Percentiles rank a stretch among this genome's conserved stretches.
phyloP scores from a whole-genome alignment of 1,140 invertebrate species.

The Euura lappo region DNA sequence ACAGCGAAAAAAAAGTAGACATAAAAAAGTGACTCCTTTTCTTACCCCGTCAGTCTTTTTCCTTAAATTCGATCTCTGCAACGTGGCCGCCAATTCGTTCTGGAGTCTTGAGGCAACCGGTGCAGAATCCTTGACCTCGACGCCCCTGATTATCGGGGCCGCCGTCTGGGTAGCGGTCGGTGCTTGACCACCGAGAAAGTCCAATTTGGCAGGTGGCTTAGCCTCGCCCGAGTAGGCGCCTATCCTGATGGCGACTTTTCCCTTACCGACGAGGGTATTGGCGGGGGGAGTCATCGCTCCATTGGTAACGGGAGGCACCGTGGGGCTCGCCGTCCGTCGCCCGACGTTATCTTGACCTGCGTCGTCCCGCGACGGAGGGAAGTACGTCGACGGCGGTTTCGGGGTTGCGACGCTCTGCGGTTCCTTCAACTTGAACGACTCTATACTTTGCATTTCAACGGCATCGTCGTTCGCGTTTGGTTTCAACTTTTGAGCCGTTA shows the following conservation, averaged over 20 bases:
- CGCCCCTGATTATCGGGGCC: conserved; percentile 20
- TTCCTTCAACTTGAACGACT: conserved; percentile 74
- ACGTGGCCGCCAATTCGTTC: conserved; percentile 73
- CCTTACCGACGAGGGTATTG: conserved; percentile 23
- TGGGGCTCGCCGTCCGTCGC: conserved; percentile 12
- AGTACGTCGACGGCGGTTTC: conserved; percentile 73
- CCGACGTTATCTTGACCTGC: background rate
- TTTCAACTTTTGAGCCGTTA: conserved; percentile 43
- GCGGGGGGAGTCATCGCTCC: conserved; percentile 14
- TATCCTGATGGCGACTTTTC: conserved; percentile 54
- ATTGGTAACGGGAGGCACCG: conserved; percentile 17
- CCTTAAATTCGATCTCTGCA: conserved; percentile 75
- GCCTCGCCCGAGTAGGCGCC: conserved; percentile 57
- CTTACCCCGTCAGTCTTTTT: conserved; percentile 72
- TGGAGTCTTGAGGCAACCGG: conserved; percentile 70
- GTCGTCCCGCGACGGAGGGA: conserved; percentile 39
- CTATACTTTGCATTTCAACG: conserved; percentile 74
- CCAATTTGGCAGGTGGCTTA: conserved; percentile 70
- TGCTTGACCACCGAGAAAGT: conserved; percentile 64
- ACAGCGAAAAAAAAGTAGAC: too few relatives aligned
- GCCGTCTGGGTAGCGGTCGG: conserved; percentile 43
- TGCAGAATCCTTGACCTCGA: conserved; percentile 35
- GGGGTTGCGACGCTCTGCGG: conserved; percentile 62
- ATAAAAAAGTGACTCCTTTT: too few relatives aligned
- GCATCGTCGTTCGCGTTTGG: conserved; percentile 52